These are phyloP conservation scores for Grammomys surdaster DNA, from an alignment of 2,113 vertebrate species.

Conservation along the genomic window DNA sequence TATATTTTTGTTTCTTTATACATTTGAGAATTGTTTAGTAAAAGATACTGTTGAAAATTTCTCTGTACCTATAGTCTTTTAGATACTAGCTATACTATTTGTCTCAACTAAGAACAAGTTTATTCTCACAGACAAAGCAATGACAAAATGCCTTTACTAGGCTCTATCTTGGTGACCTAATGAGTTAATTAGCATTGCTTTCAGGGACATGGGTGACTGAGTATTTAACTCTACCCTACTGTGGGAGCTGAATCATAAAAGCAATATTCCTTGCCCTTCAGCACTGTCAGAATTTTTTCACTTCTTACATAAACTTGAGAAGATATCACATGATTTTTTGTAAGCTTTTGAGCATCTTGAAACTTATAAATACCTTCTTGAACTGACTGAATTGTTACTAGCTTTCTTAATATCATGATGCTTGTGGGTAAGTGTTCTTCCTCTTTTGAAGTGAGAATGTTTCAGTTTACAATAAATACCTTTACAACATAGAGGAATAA, in stretches of 20 bases:
- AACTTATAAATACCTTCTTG: background rate
- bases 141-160: background rate
- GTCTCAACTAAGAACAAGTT: background rate
- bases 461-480: background rate
- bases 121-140: background rate
- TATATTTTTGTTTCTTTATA: background rate
- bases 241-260: background rate
- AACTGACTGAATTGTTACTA: background rate
- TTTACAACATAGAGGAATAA: background rate
- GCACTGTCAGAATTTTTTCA: background rate
- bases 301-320: background rate
- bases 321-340: background rate
- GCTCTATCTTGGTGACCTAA: background rate
- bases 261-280: background rate
- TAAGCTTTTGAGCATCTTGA: background rate
- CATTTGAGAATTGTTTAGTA: background rate
- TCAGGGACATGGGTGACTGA: background rate
- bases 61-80: background rate
- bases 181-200: background rate
- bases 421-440: background rate
- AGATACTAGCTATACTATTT: background rate
- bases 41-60: background rate
- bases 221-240: background rate
- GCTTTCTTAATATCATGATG: background rate
- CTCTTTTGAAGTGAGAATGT: background rate